These are phyloP conservation scores for Bombus sylvicola DNA, from an alignment of 1,140 invertebrate species.

Conservation along the genomic window DNA sequence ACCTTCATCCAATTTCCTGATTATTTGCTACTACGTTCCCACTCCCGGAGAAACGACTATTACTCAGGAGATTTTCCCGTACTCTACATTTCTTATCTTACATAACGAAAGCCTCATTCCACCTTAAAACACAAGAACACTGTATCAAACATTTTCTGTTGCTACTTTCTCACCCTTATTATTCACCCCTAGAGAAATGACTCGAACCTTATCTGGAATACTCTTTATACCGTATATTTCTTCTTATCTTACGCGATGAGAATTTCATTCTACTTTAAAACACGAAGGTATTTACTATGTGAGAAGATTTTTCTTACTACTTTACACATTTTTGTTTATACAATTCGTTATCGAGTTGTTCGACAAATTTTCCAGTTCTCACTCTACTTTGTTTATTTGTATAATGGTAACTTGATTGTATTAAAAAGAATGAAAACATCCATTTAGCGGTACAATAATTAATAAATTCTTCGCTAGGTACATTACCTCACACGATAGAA, in stretches of 20 bases:
- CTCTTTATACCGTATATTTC: neutral
- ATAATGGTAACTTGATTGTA: too few species aligned
- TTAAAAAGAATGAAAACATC: too few species aligned
- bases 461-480: too few species aligned
- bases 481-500: too few species aligned
- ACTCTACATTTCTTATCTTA: neutral
- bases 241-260: neutral
- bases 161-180: conserved; percentile 6
- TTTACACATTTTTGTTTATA: neutral
- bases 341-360: neutral
- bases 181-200: conserved; percentile 16
- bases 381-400: too few species aligned
- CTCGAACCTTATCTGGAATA: neutral
- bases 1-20: neutral
- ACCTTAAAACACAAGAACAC: neutral
- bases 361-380: too few species aligned
- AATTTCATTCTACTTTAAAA: neutral
- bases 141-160: neutral
- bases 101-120: neutral
- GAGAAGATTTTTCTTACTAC: too few species aligned
- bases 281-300: neutral
- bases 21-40: neutral
- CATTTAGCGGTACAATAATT: too few species aligned
- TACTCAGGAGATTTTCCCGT: neutral
- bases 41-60: neutral